Evolutionary conservation across 2,797 vertebrate species (phyloP), one percentile per base, ranked within the genome.

Genomic region (Uromys caudimaculatus): DNA sequence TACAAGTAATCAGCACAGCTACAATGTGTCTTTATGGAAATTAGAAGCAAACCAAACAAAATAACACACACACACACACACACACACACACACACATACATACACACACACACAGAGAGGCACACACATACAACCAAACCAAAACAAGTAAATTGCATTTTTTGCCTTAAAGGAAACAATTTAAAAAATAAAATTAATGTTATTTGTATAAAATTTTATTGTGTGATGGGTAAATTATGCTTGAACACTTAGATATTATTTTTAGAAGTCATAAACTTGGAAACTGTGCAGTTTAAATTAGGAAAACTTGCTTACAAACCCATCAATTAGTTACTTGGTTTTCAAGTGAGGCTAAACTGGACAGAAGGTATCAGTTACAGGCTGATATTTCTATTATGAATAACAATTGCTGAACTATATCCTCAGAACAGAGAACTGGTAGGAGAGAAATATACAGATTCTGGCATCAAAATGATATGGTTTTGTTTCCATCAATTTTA

Each of bases 351-450:
- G 24, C 73, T 44, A 94, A 50, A 94, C 5, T 77, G 44, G 56
- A 71, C 86, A 97, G 89, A 69, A 97, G 89, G 76, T 94, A 90
- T 96, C 60, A 93, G 84, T 96, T 95, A 96, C n/a, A 75, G 54
- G 23, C 62, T 96, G 94, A 86, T 84, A 88, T 82, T 93, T 92
- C 95, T 95, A 93, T 73, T n/a, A 95, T 96, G 47, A 94, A 69
- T 90, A 71, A 87, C 90, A 38, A 47, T 85, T 91, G 91, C 64
- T 44, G 64, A 93, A 90, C 76, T 93, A 4, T 81, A 64, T 91
- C 94, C 3, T 50, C 21, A 86, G 41, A 73, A 12, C 78, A 91
- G 21, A n/a, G 0, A 9, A 4, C 58, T 4, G 38, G 1, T 13
- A 23, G 6, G 24, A 83, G 54, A 89, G 29, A 92, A 62, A 79